Percentiles rank a stretch among this genome's conserved stretches.
These are phyloP conservation scores for Leptopilina syphax DNA, from an alignment of 2,888 invertebrate species.

Conservation along the genomic window DNA sequence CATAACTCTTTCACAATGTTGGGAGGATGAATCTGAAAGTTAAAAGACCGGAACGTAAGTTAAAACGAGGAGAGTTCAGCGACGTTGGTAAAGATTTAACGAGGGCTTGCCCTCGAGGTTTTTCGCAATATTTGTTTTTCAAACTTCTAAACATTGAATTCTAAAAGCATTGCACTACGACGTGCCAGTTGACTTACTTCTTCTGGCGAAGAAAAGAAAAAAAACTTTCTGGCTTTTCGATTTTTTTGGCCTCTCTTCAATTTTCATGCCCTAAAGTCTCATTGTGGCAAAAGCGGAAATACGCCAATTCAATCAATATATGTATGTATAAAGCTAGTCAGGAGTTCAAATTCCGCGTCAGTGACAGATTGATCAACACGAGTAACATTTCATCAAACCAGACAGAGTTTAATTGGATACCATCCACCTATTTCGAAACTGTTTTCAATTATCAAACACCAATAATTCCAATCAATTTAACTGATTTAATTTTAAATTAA, in stretches of 20 bases:
- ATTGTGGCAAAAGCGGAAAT: background rate
- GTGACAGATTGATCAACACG: conserved; percentile 6
- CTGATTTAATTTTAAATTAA: background rate
- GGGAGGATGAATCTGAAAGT: conserved; percentile 22
- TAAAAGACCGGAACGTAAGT: conserved; percentile 27
- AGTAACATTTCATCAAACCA: conserved; percentile 17
- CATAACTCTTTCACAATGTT: conserved; percentile 17
- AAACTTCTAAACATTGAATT: conserved; percentile 32
- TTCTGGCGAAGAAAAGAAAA: background rate
- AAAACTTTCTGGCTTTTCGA: background rate
- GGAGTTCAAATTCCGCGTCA: background rate
- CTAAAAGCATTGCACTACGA: background rate
- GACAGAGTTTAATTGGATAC: conserved; percentile 20
- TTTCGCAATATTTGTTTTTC: conserved; percentile 37
- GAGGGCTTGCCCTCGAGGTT: conserved; percentile 26
- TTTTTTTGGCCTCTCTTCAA: background rate
- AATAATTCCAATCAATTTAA: background rate
- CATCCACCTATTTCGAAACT: background rate
- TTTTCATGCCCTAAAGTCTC: background rate
- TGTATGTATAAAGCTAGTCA: background rate
- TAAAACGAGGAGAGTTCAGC: conserved; percentile 34
- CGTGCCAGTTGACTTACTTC: conserved; percentile 6
- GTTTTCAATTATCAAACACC: conserved; percentile 1
- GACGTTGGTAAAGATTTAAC: conserved; percentile 30
- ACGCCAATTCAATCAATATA: background rate